Evolutionary conservation across 2,797 vertebrate species (phyloP), one percentile per base, ranked within the genome.

Genomic region (Leuciscus waleckii): DNA sequence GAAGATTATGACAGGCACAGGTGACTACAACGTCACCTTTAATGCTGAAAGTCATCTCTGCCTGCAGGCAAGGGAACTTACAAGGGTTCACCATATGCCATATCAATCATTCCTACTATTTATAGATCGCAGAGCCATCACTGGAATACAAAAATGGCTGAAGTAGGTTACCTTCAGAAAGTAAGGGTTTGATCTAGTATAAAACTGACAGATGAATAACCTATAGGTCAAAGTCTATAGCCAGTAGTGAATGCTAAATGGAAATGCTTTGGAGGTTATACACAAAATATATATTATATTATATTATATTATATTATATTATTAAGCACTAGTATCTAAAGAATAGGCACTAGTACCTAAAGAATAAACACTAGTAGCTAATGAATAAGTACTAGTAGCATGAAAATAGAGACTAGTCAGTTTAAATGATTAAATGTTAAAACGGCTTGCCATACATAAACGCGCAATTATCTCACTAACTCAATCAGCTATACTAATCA

Each of bases 21-120:
- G 91, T 92, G 91, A 85, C 88, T 90, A 88, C 46, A 81, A 88
- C 89, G 89, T 85, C 82, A 87, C 89, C 87, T 79, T 87, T 91
- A 82, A 79, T 69, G 71, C 86, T 90, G 86, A 93, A 94, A 92
- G 92, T 93, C 90, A 87, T 90, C 90, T 88, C 77, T 93, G 89
- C 89, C 93, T 90, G 2, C 83, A 88, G 39, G 93, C 90, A 88
- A 85, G 87, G 79, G 79, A 88, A 92, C 90, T 92, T 89, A 87
- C 56, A 68, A 92, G 91, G 86, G 87, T 91, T 92, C 87, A 88
- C 87, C 89, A 90, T 82, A 79, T 88, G 82, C 56, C 29, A 35
- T 91, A 93, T 94, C 92, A 93, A 92, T 94, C 92, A 92, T 86
- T 78, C 41, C 70, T 54, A 75, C 93, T 95, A 95, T 95, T 94